phyloP scores from a whole-genome alignment of 2,888 invertebrate genomes.

The Julus scandinavius region DNA sequence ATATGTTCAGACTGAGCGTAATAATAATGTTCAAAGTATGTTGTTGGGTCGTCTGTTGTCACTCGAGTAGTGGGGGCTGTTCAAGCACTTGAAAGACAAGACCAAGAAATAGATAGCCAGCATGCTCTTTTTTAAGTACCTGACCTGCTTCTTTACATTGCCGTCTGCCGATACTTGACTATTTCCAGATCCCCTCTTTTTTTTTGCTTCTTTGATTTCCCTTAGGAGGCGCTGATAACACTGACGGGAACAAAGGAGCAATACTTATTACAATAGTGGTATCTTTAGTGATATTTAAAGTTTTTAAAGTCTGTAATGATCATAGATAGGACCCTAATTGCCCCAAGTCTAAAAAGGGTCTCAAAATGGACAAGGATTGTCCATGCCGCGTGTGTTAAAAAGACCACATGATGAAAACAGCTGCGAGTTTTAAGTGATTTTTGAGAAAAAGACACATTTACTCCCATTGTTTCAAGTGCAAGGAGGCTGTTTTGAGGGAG shows the following conservation, averaged over 20 bases:
- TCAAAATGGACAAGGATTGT: background rate
- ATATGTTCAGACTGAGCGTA: background rate
- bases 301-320: conserved; percentile 6
- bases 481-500: background rate
- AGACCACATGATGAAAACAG: conserved; percentile 17
- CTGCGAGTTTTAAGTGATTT: conserved; percentile 21
- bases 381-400: background rate
- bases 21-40: conserved; percentile 39
- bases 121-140: conserved; percentile 30
- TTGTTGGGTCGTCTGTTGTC: conserved; percentile 42
- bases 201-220: conserved; percentile 19
- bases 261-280: background rate
- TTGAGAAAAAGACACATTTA: background rate
- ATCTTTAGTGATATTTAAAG: background rate
- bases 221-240: conserved; percentile 21
- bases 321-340: conserved; percentile 8
- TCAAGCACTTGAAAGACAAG: conserved; percentile 39
- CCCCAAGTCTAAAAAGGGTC: background rate
- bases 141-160: conserved; percentile 39
- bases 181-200: conserved; percentile 7
- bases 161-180: conserved; percentile 42
- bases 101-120: conserved; percentile 35
- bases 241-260: background rate
- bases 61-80: conserved; percentile 42
- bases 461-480: conserved; percentile 11